Evolutionary conservation across 2,797 vertebrate genomes (phyloP).

Genomic region (Sebastiscus tertius): DNA sequence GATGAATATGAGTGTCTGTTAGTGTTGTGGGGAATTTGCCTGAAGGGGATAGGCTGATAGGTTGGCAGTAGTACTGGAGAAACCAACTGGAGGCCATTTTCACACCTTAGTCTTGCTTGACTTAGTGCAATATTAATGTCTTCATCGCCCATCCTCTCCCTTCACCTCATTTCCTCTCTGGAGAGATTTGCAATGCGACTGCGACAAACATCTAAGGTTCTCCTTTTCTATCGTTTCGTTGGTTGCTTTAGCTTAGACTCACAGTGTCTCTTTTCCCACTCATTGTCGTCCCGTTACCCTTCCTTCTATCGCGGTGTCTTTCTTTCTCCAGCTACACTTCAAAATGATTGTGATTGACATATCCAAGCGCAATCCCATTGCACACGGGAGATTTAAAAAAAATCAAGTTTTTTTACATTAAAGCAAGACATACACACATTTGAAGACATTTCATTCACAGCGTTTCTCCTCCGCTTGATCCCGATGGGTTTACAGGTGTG

Average conservation of each 20-base stretch:
- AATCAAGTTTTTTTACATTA: slow-evolving; percentile 40
- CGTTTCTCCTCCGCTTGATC: slow-evolving; percentile 47
- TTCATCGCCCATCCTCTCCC: slow-evolving; percentile 33
- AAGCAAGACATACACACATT: slow-evolving; percentile 44
- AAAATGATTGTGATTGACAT: slow-evolving; percentile 65
- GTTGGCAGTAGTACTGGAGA: slow-evolving; percentile 45
- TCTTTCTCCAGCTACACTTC: slow-evolving; percentile 30
- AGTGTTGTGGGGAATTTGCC: slow-evolving; percentile 56
- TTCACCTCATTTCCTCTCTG: slow-evolving; percentile 48
- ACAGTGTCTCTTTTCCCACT: neutral
- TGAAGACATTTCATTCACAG: slow-evolving; percentile 49
- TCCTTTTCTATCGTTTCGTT: slow-evolving; percentile 9
- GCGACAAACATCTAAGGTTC: slow-evolving; percentile 58
- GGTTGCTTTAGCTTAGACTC: slow-evolving; percentile 23
- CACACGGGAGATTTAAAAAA: slow-evolving; percentile 51
- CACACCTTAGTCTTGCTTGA: slow-evolving; percentile 62
- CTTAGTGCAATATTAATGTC: slow-evolving; percentile 64
- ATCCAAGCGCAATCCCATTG: slow-evolving; percentile 54
- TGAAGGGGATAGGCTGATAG: slow-evolving; percentile 54
- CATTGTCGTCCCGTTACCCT: slow-evolving; percentile 9
- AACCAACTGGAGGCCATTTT: slow-evolving; percentile 71
- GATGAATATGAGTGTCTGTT: slow-evolving; percentile 51
- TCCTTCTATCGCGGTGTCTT: neutral
- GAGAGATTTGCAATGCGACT: slow-evolving; percentile 60
- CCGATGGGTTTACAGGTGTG: slow-evolving; percentile 57